Conservation (phyloP, 2,797 vertebrate species). For the Sebastes nivosus region DNA sequence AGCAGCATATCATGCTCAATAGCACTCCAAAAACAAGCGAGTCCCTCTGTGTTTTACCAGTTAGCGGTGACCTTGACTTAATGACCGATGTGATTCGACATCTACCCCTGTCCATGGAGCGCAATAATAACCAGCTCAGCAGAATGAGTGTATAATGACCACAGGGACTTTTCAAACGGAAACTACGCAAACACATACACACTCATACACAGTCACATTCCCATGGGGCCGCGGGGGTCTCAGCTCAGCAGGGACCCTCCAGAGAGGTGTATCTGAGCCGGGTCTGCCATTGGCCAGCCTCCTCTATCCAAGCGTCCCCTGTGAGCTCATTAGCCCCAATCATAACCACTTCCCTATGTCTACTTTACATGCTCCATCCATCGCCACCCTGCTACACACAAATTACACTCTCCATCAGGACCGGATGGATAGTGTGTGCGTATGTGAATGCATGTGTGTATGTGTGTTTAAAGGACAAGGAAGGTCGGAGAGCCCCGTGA, state of each 20-base stretch:
- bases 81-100: slow-evolving; percentile 52
- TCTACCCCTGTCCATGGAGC: slow-evolving; percentile 48
- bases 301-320: slow-evolving; percentile 70
- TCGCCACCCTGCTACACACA: slow-evolving; percentile 58
- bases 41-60: slow-evolving; percentile 12
- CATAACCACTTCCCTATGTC: slow-evolving; percentile 74
- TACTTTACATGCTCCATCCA: slow-evolving; percentile 67
- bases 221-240: slow-evolving; percentile 42
- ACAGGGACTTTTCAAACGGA: slow-evolving; percentile 64
- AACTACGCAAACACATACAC: slow-evolving; percentile 39
- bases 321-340: slow-evolving; percentile 83
- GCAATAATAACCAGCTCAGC: slow-evolving; percentile 69
- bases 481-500: slow-evolving; percentile 63
- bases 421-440: neutral
- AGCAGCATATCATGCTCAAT: neutral
- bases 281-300: slow-evolving; percentile 55
- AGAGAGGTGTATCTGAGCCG: slow-evolving; percentile 46
- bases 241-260: slow-evolving; percentile 51
- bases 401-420: slow-evolving; percentile 71
- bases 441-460: slow-evolving; percentile 16
- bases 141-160: slow-evolving; percentile 72
- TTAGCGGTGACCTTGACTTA: slow-evolving; percentile 65
- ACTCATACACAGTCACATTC: slow-evolving; percentile 58
- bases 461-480: slow-evolving; percentile 63
- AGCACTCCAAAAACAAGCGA: slow-evolving; percentile 16